These are phyloP conservation scores for Pseudococcus jackbeardsleyi DNA, from an alignment of 2,888 invertebrate genomes.

Conservation along the genomic window DNA sequence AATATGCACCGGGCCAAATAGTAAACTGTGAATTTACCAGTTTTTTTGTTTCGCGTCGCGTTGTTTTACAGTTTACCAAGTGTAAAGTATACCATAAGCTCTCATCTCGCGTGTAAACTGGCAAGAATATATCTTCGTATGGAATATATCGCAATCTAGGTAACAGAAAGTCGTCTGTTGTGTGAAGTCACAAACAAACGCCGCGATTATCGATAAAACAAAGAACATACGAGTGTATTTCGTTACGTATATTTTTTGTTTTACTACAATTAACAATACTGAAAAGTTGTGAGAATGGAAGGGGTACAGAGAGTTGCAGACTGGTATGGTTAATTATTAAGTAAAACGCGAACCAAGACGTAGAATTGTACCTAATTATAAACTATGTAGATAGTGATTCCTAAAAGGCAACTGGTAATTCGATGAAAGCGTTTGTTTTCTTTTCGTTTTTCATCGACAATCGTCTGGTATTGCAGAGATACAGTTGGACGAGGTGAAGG, in stretches of 20 bases:
- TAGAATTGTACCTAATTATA: conserved; percentile 30
- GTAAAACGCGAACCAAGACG: conserved; percentile 26
- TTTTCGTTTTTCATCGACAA: not conserved
- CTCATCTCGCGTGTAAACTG: not conserved
- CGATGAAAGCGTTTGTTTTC: not conserved
- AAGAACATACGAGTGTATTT: not conserved
- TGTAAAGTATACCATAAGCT: conserved; percentile 7
- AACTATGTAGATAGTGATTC: not conserved
- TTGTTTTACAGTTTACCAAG: not conserved
- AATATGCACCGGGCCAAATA: not conserved
- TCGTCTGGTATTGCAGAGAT: not conserved
- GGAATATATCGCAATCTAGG: conserved; percentile 3
- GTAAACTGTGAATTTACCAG: not conserved
- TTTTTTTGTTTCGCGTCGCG: not conserved
- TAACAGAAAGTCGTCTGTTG: conserved; percentile 23
- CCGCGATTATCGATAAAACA: conserved; percentile 31
- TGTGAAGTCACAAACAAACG: conserved; percentile 16
- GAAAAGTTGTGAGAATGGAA: not conserved
- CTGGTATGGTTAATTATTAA: conserved; percentile 24
- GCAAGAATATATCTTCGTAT: not conserved
- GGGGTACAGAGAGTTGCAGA: not conserved
- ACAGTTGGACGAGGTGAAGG: not conserved
- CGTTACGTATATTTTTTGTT: not conserved
- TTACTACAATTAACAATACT: conserved; percentile 35
- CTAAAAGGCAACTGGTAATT: not conserved